These are phyloP conservation scores for Popillia japonica DNA, from an alignment of 1,140 invertebrate genomes.

Conservation along the genomic window DNA sequence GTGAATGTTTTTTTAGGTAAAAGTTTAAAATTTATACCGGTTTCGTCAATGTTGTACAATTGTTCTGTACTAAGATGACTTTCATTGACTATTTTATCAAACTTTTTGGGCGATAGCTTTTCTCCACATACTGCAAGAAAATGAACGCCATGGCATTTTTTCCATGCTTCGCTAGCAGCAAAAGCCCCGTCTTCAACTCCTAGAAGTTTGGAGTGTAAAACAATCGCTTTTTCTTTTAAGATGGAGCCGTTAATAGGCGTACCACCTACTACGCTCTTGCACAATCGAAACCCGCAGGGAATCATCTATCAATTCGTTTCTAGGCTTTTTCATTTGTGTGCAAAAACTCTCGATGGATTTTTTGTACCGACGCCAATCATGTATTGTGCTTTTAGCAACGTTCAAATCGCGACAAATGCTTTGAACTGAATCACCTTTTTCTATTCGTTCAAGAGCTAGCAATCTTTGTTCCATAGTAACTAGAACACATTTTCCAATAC, in stretches of 20 bases:
- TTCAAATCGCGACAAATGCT: no score
- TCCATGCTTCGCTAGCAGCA: not conserved
- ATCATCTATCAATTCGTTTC: no score
- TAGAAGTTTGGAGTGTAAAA: not conserved
- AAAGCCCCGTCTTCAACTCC: not conserved
- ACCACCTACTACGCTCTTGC: no score
- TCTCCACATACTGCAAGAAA: not conserved
- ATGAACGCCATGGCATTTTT: not conserved
- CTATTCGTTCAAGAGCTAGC: no score
- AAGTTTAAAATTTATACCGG: not conserved
- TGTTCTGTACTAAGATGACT: not conserved
- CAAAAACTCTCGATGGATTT: no score
- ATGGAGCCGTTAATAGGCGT: not conserved
- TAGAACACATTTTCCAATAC: no score
- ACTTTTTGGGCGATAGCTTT: not conserved
- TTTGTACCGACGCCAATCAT: no score
- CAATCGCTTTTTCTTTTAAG: not conserved
- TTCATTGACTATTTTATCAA: not conserved
- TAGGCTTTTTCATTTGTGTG: no score
- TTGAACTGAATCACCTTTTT: no score
- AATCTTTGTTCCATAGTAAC: no score
- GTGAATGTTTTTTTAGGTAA: not conserved
- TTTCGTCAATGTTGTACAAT: not conserved
- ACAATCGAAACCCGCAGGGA: no score
- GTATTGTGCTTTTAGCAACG: no score